Evolutionary conservation across 2,797 vertebrate species (phyloP), one percentile per base, ranked within the genome.

Genomic region (Anniella stebbinsi): DNA sequence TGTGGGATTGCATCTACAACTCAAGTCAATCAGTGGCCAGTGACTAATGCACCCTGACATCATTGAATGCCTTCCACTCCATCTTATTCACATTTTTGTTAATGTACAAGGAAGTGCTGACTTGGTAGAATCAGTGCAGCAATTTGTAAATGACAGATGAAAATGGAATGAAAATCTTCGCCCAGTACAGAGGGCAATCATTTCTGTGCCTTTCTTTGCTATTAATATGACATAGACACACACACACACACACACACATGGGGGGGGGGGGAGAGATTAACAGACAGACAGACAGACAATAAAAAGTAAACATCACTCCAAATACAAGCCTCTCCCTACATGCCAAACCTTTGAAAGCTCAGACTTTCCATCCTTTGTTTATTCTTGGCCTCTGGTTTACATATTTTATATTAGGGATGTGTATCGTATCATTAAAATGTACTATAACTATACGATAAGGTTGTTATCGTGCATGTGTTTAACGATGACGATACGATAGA

Each of bases 61-160:
- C 91, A 87, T 41, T 88, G 45, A 84, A 76, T 41, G 0, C 18
- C 13, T 72, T 72, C 90, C 85, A 45, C 92, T 91, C 82, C 67
- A 93, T 88, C 12, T 0, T 77, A 76, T 30, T 93, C 18, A n/a
- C 30, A 69, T 89, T 93, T 87, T 77, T 38, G 67, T 84, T 91
- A 88, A 88, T 13, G 48, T 88, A 80, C 25, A 18, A 28, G 13
- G 73, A 91, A 76, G 21, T 45, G 92, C 84, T 86, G 85, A 70
- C 77, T 91, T 84, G 0, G 33, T 4, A 63, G 36, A 90, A 93
- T 90, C 84, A 21, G 60, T 30, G 67, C 17, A 77, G 69, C n/a
- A 36, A 87, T 38, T 87, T 87, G 57, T 75, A 93, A 93, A 41
- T 1, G 33, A 92, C 76, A 69, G 92, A 88, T 88, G 85, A 93